Evolutionary conservation across 2,797 vertebrate species (phyloP).

Genomic region (Setipinna tenuifilis): DNA sequence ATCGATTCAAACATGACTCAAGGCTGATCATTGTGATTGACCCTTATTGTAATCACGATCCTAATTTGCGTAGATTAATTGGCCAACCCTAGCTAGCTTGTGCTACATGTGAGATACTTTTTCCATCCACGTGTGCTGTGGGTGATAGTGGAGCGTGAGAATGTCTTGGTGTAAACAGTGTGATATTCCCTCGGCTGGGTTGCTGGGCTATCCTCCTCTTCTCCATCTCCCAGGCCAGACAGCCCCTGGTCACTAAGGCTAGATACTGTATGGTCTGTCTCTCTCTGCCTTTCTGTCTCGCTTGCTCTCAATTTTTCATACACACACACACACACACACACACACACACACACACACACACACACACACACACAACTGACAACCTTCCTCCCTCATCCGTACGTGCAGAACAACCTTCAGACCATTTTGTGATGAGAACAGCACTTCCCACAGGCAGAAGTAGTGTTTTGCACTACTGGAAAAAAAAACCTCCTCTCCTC

Average conservation of each 20-base stretch:
- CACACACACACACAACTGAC: background rate
- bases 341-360: conserved; percentile 12
- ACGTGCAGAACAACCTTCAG: background rate
- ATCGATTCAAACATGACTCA: no score
- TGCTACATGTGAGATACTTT: background rate
- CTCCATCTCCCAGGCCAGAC: no score
- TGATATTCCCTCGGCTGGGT: no score
- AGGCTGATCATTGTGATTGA: no score
- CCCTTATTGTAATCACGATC: no score
- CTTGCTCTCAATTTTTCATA: no score
- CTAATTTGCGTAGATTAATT: no score
- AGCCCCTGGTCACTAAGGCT: background rate
- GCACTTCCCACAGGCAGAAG: conserved; percentile 39
- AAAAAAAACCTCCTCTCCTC: background rate
- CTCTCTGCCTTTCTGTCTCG: no score
- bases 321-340: background rate
- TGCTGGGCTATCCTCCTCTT: no score
- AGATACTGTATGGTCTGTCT: background rate
- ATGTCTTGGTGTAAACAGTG: background rate
- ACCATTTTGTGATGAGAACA: conserved; percentile 25
- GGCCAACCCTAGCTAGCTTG: no score
- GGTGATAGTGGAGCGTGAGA: background rate
- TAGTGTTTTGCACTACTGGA: background rate
- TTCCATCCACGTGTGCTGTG: background rate
- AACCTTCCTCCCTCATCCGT: background rate